These are phyloP conservation scores for Crenuchus spilurus DNA, from an alignment of 2,797 vertebrate genomes.

Conservation along the genomic window DNA sequence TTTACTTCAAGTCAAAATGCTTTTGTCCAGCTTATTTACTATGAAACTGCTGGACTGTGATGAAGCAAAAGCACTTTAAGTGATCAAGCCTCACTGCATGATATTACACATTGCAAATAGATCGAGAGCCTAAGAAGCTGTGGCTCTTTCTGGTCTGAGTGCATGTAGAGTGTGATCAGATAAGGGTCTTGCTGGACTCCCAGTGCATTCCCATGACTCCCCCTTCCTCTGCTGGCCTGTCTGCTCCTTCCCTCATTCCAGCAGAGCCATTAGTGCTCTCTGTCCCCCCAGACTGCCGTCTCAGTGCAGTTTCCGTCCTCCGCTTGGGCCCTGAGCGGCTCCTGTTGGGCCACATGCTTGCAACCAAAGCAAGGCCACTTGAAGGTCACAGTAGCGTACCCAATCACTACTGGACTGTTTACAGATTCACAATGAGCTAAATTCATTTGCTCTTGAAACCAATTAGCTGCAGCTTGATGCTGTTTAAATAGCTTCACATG, in stretches of 20 bases:
- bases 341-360: conserved; percentile 6
- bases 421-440: too few species aligned
- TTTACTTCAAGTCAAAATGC: neutral
- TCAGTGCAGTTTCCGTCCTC: conserved; percentile 66
- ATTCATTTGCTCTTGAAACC: too few species aligned
- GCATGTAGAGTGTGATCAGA: conserved; percentile 68
- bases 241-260: conserved; percentile 72
- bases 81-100: neutral
- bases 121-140: neutral
- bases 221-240: conserved; percentile 74
- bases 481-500: too few species aligned
- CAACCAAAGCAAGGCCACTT: conserved; percentile 25
- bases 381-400: conserved; percentile 25
- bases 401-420: neutral
- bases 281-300: conserved; percentile 73
- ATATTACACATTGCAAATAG: neutral
- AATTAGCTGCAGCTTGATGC: too few species aligned
- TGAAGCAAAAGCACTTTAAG: neutral
- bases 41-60: neutral
- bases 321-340: conserved; percentile 9
- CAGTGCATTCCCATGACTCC: conserved; percentile 78
- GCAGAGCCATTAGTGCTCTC: conserved; percentile 62
- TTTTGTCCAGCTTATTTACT: neutral
- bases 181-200: conserved; percentile 61
- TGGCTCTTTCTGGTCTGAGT: conserved; percentile 43